Conservation (phyloP, 2,888 invertebrate genomes). For the Synergus itoensis region DNA sequence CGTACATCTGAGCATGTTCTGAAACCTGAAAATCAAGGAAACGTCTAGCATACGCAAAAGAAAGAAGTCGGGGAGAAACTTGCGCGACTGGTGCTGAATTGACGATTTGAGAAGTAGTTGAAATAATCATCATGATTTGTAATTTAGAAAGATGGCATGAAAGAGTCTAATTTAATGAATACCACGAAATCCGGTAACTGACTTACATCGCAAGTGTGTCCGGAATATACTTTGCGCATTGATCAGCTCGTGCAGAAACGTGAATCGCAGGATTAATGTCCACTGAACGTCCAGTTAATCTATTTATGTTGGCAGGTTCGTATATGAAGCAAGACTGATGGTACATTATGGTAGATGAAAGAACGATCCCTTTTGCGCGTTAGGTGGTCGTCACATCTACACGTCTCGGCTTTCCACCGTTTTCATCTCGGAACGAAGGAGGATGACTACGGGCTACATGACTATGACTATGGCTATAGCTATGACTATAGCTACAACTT, state of each 20-base stretch:
- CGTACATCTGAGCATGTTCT: background rate
- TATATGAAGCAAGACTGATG: constrained; percentile 41
- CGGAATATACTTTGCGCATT: constrained; percentile 35
- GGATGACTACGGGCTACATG: background rate
- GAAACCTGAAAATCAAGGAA: constrained; percentile 27
- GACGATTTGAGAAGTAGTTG: too few relatives aligned
- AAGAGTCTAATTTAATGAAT: constrained; percentile 15
- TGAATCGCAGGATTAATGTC: constrained; percentile 38
- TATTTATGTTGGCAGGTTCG: constrained; percentile 40
- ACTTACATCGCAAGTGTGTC: constrained; percentile 5
- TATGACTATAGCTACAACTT: background rate
- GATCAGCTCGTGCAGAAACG: constrained; percentile 32
- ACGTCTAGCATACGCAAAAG: background rate
- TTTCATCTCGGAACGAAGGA: constrained; percentile 33
- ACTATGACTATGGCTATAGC: background rate
- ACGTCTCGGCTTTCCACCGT: constrained; percentile 40
- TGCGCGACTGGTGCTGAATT: too few relatives aligned
- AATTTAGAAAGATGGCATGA: background rate
- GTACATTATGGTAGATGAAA: constrained; percentile 34
- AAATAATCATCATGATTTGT: too few relatives aligned
- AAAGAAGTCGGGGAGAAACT: background rate
- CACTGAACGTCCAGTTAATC: constrained; percentile 41
- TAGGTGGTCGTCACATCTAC: constrained; percentile 41
- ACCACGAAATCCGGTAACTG: constrained; percentile 18
- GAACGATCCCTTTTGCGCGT: constrained; percentile 38